Base-by-base conservation (phyloP, 1,140 invertebrate genomes). In the Rhyzopertha dominica region DNA sequence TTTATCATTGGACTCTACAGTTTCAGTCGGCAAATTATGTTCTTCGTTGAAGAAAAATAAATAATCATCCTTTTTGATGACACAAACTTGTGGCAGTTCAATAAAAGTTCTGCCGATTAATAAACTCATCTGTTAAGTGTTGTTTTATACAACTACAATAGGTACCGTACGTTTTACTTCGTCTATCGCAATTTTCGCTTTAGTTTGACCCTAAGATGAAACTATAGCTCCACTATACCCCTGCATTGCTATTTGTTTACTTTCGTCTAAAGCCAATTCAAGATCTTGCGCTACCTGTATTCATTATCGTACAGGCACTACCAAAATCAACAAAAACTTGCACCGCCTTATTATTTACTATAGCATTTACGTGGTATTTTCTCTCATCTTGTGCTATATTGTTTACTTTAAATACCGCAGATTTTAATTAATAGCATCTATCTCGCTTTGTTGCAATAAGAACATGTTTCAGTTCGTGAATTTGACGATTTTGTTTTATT, bases 211-310 rank as follows among this genome's bases (percentile, higher is more conserved):
- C n/a, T 26, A 8, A 8, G 25, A 26, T 8, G 25, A n/a, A 26
- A 26, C n/a, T 8, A 26, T 26, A 8, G 25, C 25, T 26, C 25
- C 25, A 26, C 25, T n/a, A 26, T 26, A 26, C 8, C 25, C 25
- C 25, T 26, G 25, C 25, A 26, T 26, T 8, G 25, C 25, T 26
- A 26, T 26, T n/a, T n/a, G 25, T 26, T 26, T 26, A 8, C n/a
- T 8, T 26, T n/a, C n/a, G n/a, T 26, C n/a, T 8, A 26, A 8
- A n/a, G 25, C 8, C 25, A 26, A 26, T 26, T 26, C n/a, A 8
- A 26, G n/a, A 8, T 26, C 25, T 26, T 26, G 25, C 8, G 25
- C 25, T 26, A 8, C n/a, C n/a, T n/a, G 25, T 8, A 26, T 26
- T 26, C 8, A 26, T 8, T 8, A 26, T 26, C 8, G 8, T 26